These are phyloP conservation scores for Channa argus DNA, from an alignment of 2,113 vertebrate genomes.

Conservation along the genomic window DNA sequence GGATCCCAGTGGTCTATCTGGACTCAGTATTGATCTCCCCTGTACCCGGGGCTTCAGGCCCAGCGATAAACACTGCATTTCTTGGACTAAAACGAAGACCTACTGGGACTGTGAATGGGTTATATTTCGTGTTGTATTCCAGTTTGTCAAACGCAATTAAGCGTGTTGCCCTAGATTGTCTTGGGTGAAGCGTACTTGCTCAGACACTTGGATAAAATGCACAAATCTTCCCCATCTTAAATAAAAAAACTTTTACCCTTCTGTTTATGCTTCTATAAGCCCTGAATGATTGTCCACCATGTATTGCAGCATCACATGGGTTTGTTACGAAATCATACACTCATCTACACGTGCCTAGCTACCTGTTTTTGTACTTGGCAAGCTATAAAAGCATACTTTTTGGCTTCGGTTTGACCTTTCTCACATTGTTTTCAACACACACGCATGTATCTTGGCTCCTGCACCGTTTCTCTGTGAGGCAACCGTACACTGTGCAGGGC, in stretches of 20 bases:
- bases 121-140: conserved; percentile 48
- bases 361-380: conserved; percentile 67
- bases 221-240: not conserved
- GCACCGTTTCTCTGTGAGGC: conserved; percentile 50
- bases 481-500: conserved; percentile 66
- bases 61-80: conserved; percentile 55
- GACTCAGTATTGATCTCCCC: conserved; percentile 60
- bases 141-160: conserved; percentile 55
- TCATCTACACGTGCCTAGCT: conserved; percentile 57
- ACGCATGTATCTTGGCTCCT: conserved; percentile 51
- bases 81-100: conserved; percentile 31
- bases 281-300: conserved; percentile 18
- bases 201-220: conserved; percentile 7
- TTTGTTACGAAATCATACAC: conserved; percentile 71
- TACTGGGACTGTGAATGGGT: conserved; percentile 37
- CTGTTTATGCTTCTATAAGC: conserved; percentile 1
- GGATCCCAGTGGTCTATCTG: conserved; percentile 60
- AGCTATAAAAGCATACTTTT: conserved; percentile 59
- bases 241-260: not conserved
- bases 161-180: conserved; percentile 41
- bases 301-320: conserved; percentile 35
- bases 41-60: conserved; percentile 31
- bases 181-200: conserved; percentile 9
- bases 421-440: conserved; percentile 47
- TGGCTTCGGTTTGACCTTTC: conserved; percentile 71